Conservation (phyloP, 2,888 invertebrate species). For the Nephrotoma guestfalica region DNA sequence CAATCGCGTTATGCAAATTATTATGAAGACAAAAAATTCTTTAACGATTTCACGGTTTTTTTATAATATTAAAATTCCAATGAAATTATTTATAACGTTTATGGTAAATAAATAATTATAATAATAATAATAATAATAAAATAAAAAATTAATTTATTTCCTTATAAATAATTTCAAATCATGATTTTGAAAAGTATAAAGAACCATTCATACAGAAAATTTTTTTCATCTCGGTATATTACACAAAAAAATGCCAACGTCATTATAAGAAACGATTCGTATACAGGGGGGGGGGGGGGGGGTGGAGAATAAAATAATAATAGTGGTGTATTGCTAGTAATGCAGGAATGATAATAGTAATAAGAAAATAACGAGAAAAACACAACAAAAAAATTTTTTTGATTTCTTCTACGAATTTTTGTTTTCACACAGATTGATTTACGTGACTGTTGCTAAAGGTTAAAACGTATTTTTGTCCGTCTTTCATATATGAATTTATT, state of each 20-base stretch:
- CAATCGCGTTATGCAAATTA: too few species aligned
- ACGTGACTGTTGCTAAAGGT: neutral
- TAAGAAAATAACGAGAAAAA: neutral
- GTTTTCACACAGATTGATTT: neutral
- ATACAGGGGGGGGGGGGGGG: neutral
- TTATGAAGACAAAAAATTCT: too few species aligned
- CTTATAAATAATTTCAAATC: neutral
- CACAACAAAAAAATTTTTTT: neutral
- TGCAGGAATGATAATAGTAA: neutral
- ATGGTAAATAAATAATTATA: neutral
- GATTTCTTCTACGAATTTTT: neutral
- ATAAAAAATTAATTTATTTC: neutral
- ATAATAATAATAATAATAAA: neutral
- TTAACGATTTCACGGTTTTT: neutral
- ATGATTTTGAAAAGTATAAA: neutral
- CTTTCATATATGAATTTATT: neutral
- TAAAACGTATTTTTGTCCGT: neutral
- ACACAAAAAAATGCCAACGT: neutral
- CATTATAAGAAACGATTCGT: neutral
- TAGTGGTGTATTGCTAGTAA: neutral
- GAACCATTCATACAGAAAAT: neutral
- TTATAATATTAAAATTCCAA: neutral
- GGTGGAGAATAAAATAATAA: neutral
- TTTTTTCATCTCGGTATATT: neutral
- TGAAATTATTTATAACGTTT: neutral